phyloP scores from a whole-genome alignment of 2,113 vertebrate species.

The Hemicordylus capensis region DNA sequence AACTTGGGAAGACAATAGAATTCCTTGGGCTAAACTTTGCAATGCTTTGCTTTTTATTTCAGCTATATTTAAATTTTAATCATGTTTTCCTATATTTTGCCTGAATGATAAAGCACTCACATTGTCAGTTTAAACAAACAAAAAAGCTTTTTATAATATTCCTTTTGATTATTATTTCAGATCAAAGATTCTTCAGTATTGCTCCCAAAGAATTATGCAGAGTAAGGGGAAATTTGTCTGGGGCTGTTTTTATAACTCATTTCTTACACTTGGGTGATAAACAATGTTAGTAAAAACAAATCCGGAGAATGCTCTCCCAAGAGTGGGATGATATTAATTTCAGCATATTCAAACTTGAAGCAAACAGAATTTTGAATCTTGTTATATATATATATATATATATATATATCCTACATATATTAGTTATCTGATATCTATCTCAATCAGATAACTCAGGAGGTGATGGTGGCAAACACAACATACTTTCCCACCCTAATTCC shows the following conservation, averaged over 20 bases:
- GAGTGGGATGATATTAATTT: not conserved
- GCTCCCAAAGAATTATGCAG: not conserved
- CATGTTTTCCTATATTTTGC: not conserved
- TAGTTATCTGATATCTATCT: no score
- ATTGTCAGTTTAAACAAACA: not conserved
- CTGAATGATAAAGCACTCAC: not conserved
- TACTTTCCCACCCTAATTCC: no score
- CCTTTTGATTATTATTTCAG: slow-evolving; percentile 10
- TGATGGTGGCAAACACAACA: no score
- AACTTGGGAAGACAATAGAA: not conserved
- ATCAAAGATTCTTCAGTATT: not conserved
- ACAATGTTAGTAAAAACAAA: not conserved
- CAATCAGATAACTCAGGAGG: not conserved
- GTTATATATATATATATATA: no score
- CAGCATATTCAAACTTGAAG: not conserved
- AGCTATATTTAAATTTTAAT: not conserved
- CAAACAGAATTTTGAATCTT: not conserved
- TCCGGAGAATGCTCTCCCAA: not conserved
- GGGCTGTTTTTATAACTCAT: not conserved
- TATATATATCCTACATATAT: no score
- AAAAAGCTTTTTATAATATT: not conserved
- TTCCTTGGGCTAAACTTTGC: not conserved
- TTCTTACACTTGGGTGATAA: not conserved
- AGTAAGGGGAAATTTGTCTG: not conserved
- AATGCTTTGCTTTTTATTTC: not conserved